A percentile compares a stretch with the other conserved stretches of the same genome.
These are phyloP conservation scores for Sebastes hubbsi DNA, from an alignment of 2,797 vertebrate genomes.

Conservation along the genomic window DNA sequence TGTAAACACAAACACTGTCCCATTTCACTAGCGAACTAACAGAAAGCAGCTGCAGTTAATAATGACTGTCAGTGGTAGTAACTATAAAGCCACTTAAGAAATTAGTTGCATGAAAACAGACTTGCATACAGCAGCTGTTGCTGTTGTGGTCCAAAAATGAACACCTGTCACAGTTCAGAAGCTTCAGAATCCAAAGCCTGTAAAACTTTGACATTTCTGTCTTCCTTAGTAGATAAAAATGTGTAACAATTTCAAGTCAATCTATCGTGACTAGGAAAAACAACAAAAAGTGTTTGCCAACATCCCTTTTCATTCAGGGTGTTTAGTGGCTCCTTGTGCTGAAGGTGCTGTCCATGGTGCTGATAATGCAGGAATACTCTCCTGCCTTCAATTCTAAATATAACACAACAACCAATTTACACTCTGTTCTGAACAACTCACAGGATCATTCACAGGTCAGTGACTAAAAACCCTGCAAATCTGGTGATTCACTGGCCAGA, in stretches of 20 bases:
- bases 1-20: background rate
- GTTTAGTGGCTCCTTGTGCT: background rate
- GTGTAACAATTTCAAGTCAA: no score
- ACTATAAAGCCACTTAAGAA: background rate
- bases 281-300: no score
- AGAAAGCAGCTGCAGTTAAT: background rate
- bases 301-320: background rate
- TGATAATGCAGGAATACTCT: background rate
- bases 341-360: constrained; percentile 2
- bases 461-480: constrained; percentile 3
- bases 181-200: background rate
- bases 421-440: background rate
- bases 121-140: background rate
- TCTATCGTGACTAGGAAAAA: no score
- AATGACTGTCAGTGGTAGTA: background rate
- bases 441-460: background rate
- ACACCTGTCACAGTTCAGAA: background rate
- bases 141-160: background rate
- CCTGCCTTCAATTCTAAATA: background rate
- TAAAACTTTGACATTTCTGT: background rate
- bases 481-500: background rate
- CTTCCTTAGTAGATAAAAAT: background rate
- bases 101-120: background rate
- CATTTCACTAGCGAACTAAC: background rate
- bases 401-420: background rate